Conservation (phyloP, 1,140 invertebrate genomes). For the Ruditapes philippinarum region DNA sequence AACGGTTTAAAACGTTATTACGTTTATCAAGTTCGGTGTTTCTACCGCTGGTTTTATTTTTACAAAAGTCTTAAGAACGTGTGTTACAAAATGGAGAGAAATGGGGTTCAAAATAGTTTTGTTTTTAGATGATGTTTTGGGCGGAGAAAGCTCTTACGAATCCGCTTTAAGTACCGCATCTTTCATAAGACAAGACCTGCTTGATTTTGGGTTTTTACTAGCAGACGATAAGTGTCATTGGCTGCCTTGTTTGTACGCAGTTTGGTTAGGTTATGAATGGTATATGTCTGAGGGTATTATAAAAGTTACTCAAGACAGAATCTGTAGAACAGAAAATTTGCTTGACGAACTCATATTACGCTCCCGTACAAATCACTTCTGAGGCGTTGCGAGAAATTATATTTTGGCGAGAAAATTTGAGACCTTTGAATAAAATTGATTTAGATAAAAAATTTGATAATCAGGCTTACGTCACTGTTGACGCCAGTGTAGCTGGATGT, state of each 20-base stretch:
- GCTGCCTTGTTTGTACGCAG: neutral
- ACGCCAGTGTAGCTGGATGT: constrained; percentile 25
- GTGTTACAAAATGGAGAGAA: constrained; percentile 22
- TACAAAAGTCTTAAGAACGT: constrained; percentile 27
- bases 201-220: neutral
- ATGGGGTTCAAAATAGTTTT: constrained; percentile 37
- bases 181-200: neutral
- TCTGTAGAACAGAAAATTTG: neutral
- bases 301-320: neutral
- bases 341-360: neutral
- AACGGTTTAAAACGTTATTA: neutral
- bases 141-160: neutral
- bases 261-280: constrained; percentile 23
- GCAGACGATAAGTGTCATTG: constrained; percentile 37
- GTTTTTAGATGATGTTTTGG: constrained; percentile 53
- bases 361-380: neutral
- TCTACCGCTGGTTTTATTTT: constrained; percentile 50
- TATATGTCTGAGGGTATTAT: neutral
- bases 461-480: neutral
- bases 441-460: neutral
- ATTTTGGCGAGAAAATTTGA: constrained; percentile 29
- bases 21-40: constrained; percentile 4
- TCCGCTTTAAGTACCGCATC: neutral
- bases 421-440: neutral
- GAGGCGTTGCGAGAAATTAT: constrained; percentile 5